These are phyloP conservation scores for Cecidostiba fungosa DNA, from an alignment of 2,888 invertebrate genomes.

Conservation along the genomic window DNA sequence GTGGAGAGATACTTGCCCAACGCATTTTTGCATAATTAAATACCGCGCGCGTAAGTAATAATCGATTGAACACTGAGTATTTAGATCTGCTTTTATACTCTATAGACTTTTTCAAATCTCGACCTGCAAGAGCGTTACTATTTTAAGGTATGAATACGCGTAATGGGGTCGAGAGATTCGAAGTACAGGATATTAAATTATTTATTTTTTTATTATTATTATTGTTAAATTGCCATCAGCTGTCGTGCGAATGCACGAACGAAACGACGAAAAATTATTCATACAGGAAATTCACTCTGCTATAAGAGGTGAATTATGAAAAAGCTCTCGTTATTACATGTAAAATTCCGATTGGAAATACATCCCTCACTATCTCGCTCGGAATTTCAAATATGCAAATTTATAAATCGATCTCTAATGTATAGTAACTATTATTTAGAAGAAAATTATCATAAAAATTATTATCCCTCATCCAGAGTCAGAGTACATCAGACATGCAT, in stretches of 20 bases:
- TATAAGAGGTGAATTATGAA: not conserved
- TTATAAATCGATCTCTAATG: not conserved
- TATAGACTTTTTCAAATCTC: too few species aligned
- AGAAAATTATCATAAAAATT: not conserved
- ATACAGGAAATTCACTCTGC: not conserved
- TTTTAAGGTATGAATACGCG: too few species aligned
- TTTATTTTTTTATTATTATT: not conserved
- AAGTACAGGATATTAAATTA: not conserved
- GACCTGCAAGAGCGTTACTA: too few species aligned
- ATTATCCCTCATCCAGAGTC: not conserved
- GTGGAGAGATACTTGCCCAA: not conserved
- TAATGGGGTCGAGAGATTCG: not conserved
- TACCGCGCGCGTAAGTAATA: not conserved
- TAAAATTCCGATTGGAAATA: slow-evolving; percentile 1
- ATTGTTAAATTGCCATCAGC: not conserved
- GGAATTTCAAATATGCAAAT: not conserved
- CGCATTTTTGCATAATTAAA: not conserved
- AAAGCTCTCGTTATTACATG: not conserved
- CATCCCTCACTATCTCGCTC: too few species aligned
- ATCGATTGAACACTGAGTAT: not conserved
- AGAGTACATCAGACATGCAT: not conserved
- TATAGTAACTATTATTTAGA: not conserved
- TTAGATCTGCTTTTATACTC: not conserved
- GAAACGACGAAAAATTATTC: not conserved
- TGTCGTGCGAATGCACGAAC: not conserved